Conservation (phyloP, 2,797 vertebrate species). For the Alosa sapidissima region DNA sequence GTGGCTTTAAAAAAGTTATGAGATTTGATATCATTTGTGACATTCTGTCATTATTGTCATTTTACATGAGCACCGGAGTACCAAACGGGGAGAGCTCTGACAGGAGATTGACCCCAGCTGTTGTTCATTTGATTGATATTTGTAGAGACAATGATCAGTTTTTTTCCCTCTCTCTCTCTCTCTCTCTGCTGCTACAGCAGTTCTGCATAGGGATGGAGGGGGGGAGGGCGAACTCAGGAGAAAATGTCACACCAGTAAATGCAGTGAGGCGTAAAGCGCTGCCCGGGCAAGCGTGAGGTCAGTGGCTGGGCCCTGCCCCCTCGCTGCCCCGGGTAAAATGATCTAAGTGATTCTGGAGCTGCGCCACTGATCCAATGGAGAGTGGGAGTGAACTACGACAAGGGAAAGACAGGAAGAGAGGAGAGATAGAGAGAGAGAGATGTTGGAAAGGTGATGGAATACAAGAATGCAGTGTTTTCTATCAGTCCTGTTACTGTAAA, state of each 20-base stretch:
- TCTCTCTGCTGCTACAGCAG: not conserved
- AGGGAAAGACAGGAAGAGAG: conserved; percentile 31
- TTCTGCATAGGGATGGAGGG: conserved; percentile 52
- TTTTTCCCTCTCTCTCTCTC: conserved; percentile 23
- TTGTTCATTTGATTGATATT: conserved; percentile 80
- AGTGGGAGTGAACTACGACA: conserved; percentile 64
- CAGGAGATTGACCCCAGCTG: conserved; percentile 77
- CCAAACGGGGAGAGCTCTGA: conserved; percentile 64
- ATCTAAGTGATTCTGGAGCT: conserved; percentile 85
- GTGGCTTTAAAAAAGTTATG: conserved; percentile 49
- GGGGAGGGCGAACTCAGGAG: conserved; percentile 66
- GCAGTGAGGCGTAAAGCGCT: conserved; percentile 75
- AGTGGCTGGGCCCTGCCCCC: conserved; percentile 74
- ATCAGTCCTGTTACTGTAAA: not conserved
- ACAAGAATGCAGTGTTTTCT: not conserved
- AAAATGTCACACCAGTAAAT: conserved; percentile 78
- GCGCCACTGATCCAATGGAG: conserved; percentile 72
- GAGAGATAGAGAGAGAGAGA: conserved; percentile 48
- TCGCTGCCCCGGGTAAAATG: conserved; percentile 79
- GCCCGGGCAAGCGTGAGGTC: conserved; percentile 66
- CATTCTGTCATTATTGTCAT: conserved; percentile 74
- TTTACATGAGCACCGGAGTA: conserved; percentile 70
- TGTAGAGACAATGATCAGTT: conserved; percentile 71
- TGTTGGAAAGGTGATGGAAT: not conserved
- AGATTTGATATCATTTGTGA: conserved; percentile 63